A percentile compares a stretch with the other conserved stretches of the same genome.
phyloP scores from a whole-genome alignment of 2,888 invertebrate species.

The Iphiclides podalirius region DNA sequence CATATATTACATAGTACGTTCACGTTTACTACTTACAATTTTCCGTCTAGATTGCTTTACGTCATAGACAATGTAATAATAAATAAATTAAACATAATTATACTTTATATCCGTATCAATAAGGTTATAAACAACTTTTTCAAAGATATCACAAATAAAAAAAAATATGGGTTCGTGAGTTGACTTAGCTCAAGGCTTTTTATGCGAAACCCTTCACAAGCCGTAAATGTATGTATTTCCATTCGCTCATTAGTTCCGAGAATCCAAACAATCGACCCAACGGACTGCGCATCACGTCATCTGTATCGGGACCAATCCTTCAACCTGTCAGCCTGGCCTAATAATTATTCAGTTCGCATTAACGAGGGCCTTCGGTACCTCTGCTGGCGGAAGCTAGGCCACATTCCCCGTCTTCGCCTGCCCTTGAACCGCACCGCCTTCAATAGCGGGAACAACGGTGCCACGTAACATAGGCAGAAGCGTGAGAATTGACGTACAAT shows the following conservation, averaged over 20 bases:
- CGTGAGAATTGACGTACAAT: conserved; percentile 22
- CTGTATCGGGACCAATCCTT: conserved; percentile 24
- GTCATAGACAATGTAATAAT: no score
- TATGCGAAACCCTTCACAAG: conserved; percentile 11
- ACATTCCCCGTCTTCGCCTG: conserved; percentile 56
- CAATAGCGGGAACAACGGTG: conserved; percentile 36
- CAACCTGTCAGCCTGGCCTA: conserved; percentile 28
- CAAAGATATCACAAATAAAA: conserved; percentile 4
- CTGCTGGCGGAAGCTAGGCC: conserved; percentile 60
- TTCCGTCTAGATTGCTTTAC: no score
- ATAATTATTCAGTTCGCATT: conserved; percentile 49
- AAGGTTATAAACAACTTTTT: no score
- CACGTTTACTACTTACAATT: no score
- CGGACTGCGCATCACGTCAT: conserved; percentile 12
- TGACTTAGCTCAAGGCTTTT: no score
- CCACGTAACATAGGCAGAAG: conserved; percentile 28
- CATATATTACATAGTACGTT: no score
- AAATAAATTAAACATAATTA: no score
- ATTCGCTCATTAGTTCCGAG: conserved; percentile 22
- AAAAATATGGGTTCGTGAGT: not conserved
- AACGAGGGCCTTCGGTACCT: conserved; percentile 27
- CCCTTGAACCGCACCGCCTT: conserved; percentile 60
- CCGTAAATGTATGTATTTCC: conserved; percentile 14
- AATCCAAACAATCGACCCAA: conserved; percentile 14
- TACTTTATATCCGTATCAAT: no score